Evolutionary conservation across 2,888 invertebrate species (phyloP).

Genomic region (Itoplectis maculator): DNA sequence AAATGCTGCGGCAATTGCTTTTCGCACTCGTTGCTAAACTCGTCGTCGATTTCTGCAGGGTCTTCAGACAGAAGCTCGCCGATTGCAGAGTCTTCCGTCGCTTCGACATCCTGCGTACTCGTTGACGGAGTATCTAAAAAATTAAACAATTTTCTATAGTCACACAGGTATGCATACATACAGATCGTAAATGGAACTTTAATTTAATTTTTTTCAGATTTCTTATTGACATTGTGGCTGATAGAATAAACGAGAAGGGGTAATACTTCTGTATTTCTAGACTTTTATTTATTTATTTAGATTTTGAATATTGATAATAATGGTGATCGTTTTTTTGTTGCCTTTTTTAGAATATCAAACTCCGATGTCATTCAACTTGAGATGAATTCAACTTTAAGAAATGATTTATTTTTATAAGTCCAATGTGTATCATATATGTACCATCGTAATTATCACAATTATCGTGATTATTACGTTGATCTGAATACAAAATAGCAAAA

Average conservation of each 20-base stretch:
- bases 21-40: neutral
- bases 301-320: too few relatives aligned
- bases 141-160: neutral
- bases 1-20: conserved; percentile 40
- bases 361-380: too few relatives aligned
- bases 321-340: too few relatives aligned
- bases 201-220: neutral
- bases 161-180: neutral
- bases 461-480: too few relatives aligned
- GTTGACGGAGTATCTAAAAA: neutral
- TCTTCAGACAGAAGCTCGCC: neutral
- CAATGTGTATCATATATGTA: neutral
- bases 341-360: too few relatives aligned
- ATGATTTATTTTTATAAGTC: neutral
- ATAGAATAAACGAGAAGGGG: too few relatives aligned
- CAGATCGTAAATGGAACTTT: neutral
- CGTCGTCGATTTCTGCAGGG: conserved; percentile 10
- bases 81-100: neutral
- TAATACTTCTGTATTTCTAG: too few relatives aligned
- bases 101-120: neutral
- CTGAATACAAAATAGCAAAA: too few relatives aligned
- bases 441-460: too few relatives aligned
- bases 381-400: neutral
- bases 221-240: neutral
- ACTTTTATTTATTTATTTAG: too few relatives aligned